phyloP scores from a whole-genome alignment of 2,113 vertebrate genomes.

The Perognathus longimembris region DNA sequence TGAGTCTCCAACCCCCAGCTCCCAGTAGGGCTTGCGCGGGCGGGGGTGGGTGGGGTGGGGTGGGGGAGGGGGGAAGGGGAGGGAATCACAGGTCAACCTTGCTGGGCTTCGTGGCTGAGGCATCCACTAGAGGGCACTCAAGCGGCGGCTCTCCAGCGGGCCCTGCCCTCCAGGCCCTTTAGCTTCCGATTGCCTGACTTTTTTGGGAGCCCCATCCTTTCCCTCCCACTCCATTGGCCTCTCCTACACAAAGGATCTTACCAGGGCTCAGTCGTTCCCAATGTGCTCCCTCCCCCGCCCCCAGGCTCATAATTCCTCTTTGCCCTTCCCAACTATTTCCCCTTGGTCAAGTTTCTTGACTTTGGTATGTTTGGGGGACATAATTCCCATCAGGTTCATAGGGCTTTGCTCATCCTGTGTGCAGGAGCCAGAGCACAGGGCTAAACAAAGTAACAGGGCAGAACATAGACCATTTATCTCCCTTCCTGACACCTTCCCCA shows the following conservation, averaged over 20 bases:
- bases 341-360: background rate
- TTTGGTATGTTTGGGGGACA: background rate
- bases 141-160: background rate
- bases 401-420: too few relatives aligned
- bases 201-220: too few relatives aligned
- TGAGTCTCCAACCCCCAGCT: too few relatives aligned
- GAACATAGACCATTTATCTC: background rate
- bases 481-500: background rate
- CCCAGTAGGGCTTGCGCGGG: too few relatives aligned
- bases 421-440: background rate
- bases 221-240: background rate
- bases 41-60: too few relatives aligned
- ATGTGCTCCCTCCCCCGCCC: background rate
- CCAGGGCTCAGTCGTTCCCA: background rate
- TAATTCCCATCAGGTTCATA: background rate
- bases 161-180: too few relatives aligned
- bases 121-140: conserved; percentile 56
- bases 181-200: background rate
- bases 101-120: background rate
- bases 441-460: background rate
- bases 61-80: too few relatives aligned
- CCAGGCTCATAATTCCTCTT: background rate
- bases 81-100: fast-evolving
- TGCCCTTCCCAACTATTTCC: background rate
- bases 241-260: fast-evolving